Conservation (phyloP, 2,888 invertebrate genomes). For the Torymus auratus region DNA sequence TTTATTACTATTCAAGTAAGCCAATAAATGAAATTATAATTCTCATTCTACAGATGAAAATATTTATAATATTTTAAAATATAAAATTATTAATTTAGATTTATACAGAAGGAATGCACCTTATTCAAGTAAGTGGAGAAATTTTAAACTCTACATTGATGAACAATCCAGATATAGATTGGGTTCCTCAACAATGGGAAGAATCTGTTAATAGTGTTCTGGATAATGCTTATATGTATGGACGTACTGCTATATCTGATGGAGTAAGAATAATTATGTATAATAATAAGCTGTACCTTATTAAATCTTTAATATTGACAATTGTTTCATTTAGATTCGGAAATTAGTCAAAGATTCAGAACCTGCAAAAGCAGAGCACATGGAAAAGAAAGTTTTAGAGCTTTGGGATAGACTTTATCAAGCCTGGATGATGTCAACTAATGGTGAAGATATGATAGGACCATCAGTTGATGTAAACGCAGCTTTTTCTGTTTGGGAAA, state of each 20-base stretch:
- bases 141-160: constrained; percentile 92
- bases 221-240: constrained; percentile 95
- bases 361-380: constrained; percentile 86
- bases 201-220: constrained; percentile 92
- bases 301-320: constrained; percentile 24
- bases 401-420: constrained; percentile 96
- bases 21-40: constrained; percentile 8
- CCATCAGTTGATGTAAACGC: constrained; percentile 87
- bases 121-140: constrained; percentile 92
- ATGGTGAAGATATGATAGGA: constrained; percentile 79
- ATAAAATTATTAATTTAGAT: constrained; percentile 80
- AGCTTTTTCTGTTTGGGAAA: constrained; percentile 85
- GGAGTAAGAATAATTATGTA: constrained; percentile 79
- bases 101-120: constrained; percentile 95
- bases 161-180: constrained; percentile 88
- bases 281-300: background rate
- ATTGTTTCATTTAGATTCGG: constrained; percentile 79
- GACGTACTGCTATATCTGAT: constrained; percentile 92
- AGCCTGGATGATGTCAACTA: constrained; percentile 89
- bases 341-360: constrained; percentile 89
- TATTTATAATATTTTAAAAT: constrained; percentile 11
- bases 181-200: constrained; percentile 90
- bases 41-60: constrained; percentile 65
- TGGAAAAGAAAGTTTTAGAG: constrained; percentile 93
- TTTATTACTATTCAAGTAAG: constrained; percentile 90